Base-by-base conservation (phyloP, 2,888 invertebrate genomes). In the Habroteleia sp. region DNA sequence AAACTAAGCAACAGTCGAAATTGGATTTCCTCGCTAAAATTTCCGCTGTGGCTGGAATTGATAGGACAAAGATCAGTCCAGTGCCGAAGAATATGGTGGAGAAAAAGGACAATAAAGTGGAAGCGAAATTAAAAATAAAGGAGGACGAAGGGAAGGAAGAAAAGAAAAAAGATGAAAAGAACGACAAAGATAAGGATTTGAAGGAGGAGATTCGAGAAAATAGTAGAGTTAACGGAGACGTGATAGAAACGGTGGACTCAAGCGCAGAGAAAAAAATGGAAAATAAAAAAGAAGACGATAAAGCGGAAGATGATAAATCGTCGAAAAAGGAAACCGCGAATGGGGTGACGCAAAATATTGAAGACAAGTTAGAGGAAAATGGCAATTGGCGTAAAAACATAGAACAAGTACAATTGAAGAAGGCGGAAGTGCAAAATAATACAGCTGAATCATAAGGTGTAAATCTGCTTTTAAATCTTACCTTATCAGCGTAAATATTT, bases 401-500 rank as follows among this genome's bases (percentile, higher is more conserved):
- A 42, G 84, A 84, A 16, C 81, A 82, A 62, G 78, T 81, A 60
- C 82, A 83, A 69, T 81, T 77, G 29, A 85, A 85, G 13, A 86
- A 85, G 41, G 78, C 79, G 16, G 86, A 87, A 31, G 76, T 77
- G 44, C 83, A 85, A 69, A 82, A 80, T 41, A 83, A 77, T 56
- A 84, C 85, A 74, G 79, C 80, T 5, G 86, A 87, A 33, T 84
- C 86, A 79, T 87, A 87, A 86, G 10, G 20, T n/a, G n/a, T n/a
- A n/a, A n/a, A n/a, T n/a, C n/a, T n/a, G n/a, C n/a, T n/a, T n/a
- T n/a, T n/a, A n/a, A n/a, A n/a, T n/a, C n/a, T n/a, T n/a, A n/a
- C n/a, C n/a, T n/a, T n/a, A n/a, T n/a, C n/a, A n/a, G n/a, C n/a
- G n/a, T n/a, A n/a, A n/a, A n/a, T n/a, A n/a, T n/a, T n/a, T n/a